Percentiles rank a stretch among this genome's conserved stretches.
These are phyloP conservation scores for Prunella fulvescens DNA, from an alignment of 2,113 vertebrate species.

Conservation along the genomic window DNA sequence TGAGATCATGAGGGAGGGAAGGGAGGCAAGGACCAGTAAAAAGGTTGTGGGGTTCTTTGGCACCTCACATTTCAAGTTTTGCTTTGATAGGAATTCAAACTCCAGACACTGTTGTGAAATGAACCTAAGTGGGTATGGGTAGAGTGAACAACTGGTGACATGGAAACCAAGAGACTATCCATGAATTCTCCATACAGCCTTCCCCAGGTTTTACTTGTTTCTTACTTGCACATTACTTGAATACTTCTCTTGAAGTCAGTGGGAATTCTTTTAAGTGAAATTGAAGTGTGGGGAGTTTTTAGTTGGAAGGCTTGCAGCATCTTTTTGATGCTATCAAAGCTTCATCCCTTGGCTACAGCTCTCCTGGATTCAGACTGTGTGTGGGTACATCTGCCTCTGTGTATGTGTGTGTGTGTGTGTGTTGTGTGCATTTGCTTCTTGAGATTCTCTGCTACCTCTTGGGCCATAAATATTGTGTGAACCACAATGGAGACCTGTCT, in stretches of 20 bases:
- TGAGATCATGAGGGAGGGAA: neutral
- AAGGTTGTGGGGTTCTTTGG: neutral
- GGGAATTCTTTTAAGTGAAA: neutral
- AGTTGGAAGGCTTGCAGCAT: neutral
- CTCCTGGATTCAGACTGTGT: neutral
- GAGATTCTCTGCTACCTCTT: neutral
- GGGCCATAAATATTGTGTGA: conserved; percentile 6
- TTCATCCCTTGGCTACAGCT: neutral
- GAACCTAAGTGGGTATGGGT: neutral
- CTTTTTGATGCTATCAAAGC: neutral
- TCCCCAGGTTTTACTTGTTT: neutral
- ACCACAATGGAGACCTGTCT: neutral
- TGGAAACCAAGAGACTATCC: neutral
- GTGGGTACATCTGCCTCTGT: neutral
- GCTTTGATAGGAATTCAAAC: neutral
- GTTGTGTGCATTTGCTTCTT: neutral
- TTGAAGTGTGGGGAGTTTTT: neutral
- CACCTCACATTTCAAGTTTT: neutral
- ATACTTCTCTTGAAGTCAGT: neutral
- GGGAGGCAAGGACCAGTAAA: neutral
- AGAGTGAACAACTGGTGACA: neutral
- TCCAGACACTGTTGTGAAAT: neutral
- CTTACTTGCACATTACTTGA: neutral
- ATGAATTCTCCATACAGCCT: neutral
- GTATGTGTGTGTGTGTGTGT: neutral